These are phyloP conservation scores for Sicus ferrugineus DNA, from an alignment of 2,888 invertebrate species.

Conservation along the genomic window DNA sequence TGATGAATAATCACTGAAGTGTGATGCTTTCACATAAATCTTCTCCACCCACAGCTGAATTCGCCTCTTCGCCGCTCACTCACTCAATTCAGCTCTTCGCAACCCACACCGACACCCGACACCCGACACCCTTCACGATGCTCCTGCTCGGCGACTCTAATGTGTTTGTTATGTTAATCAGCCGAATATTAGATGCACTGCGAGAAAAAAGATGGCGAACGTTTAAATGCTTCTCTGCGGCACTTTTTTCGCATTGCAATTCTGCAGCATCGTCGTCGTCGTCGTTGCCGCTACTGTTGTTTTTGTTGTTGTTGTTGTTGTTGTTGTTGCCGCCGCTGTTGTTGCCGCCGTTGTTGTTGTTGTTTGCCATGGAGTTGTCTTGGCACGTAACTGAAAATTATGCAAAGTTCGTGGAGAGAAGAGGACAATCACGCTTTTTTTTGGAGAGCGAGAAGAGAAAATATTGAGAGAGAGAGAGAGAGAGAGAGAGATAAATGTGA, in stretches of 20 bases:
- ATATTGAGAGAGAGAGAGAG: background rate
- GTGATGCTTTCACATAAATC: background rate
- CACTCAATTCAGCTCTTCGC: background rate
- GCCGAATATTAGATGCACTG: conserved; percentile 23
- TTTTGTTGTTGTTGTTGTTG: too few species aligned
- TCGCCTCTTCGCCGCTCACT: background rate
- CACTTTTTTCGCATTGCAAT: background rate
- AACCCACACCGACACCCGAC: background rate
- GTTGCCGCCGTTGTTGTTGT: background rate
- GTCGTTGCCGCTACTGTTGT: background rate
- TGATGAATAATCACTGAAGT: background rate
- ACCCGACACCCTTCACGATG: background rate
- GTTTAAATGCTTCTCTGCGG: conserved; percentile 3
- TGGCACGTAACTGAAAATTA: conserved; percentile 18
- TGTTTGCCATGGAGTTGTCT: background rate
- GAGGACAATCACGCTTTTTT: too few species aligned
- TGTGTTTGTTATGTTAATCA: conserved; percentile 26
- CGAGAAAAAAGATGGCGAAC: background rate
- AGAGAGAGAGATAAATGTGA: conserved; percentile 8
- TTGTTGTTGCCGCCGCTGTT: too few species aligned
- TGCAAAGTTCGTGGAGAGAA: conserved; percentile 6
- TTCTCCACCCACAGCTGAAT: background rate
- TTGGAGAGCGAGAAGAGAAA: background rate
- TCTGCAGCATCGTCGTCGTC: background rate
- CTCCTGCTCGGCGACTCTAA: conserved; percentile 4